phyloP scores from a whole-genome alignment of 2,888 invertebrate genomes.

The Eupithecia tripunctaria region DNA sequence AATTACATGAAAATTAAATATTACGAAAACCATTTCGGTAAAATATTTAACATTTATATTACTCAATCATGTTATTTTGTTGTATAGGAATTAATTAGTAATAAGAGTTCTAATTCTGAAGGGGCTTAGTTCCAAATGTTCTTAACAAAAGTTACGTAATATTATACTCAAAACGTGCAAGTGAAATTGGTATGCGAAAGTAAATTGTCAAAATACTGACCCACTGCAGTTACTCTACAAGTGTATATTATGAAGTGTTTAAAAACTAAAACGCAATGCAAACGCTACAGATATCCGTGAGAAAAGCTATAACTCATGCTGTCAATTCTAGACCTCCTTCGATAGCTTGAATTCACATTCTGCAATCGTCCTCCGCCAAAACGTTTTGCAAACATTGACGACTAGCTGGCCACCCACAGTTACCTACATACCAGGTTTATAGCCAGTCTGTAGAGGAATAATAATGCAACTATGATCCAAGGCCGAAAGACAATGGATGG shows the following conservation, averaged over 20 bases:
- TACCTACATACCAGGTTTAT: slow-evolving; percentile 66
- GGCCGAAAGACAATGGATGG: slow-evolving; percentile 64
- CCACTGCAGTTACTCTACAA: not conserved
- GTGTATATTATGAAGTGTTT: too few species aligned
- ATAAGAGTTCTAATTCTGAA: too few species aligned
- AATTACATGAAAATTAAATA: not conserved
- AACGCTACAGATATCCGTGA: slow-evolving; percentile 15
- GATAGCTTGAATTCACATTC: slow-evolving; percentile 62
- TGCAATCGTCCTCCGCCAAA: slow-evolving; percentile 50
- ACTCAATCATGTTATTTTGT: too few species aligned
- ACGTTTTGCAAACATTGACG: slow-evolving; percentile 61
- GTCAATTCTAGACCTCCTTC: slow-evolving; percentile 42
- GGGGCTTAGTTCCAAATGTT: not conserved
- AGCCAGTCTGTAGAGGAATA: slow-evolving; percentile 63
- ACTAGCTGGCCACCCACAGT: slow-evolving; percentile 70
- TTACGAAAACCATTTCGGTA: not conserved
- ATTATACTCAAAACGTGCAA: not conserved
- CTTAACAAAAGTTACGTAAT: not conserved
- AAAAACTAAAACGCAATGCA: slow-evolving; percentile 7
- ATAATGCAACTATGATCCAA: slow-evolving; percentile 67
- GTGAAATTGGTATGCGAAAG: not conserved
- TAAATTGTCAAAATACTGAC: not conserved
- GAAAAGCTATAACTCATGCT: slow-evolving; percentile 27
- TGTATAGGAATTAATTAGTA: too few species aligned
- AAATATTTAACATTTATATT: not conserved